Percentiles rank a stretch among this genome's conserved stretches.
phyloP scores from a whole-genome alignment of 2,113 vertebrate species.

The Salvelinus namaycush region DNA sequence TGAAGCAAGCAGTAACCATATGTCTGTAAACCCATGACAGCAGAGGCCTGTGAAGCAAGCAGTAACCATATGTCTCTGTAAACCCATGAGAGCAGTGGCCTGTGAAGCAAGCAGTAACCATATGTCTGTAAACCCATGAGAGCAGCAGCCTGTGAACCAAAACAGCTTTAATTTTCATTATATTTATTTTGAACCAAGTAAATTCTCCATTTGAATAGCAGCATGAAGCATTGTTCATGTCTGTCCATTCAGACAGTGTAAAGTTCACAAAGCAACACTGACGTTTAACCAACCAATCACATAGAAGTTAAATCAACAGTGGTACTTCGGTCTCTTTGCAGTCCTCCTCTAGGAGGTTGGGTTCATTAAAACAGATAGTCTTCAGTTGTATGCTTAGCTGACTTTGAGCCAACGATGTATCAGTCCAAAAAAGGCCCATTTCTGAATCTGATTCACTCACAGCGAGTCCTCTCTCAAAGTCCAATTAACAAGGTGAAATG shows the following conservation, averaged over 20 bases:
- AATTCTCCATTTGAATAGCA: slow-evolving; percentile 66
- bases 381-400: slow-evolving; percentile 59
- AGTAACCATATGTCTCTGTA: too few species aligned
- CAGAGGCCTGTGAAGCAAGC: too few species aligned
- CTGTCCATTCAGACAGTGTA: slow-evolving; percentile 6
- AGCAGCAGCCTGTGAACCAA: slow-evolving; percentile 65
- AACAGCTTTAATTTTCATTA: slow-evolving; percentile 63
- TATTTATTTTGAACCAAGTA: slow-evolving; percentile 54
- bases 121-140: slow-evolving; percentile 63
- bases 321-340: slow-evolving; percentile 6
- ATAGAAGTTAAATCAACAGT: slow-evolving; percentile 2
- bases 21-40: too few species aligned
- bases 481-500: slow-evolving; percentile 55
- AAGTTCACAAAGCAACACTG: slow-evolving; percentile 20
- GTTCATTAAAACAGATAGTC: slow-evolving; percentile 61
- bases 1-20: too few species aligned
- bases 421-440: slow-evolving; percentile 39
- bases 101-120: slow-evolving; percentile 25
- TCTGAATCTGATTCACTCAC: slow-evolving; percentile 32
- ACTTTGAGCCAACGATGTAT: slow-evolving; percentile 55
- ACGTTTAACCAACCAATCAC: slow-evolving; percentile 18
- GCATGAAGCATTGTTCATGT: slow-evolving; percentile 32
- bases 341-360: slow-evolving; percentile 48
- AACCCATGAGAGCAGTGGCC: too few species aligned
- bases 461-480: slow-evolving; percentile 33